phyloP scores from a whole-genome alignment of 2,888 invertebrate genomes.

The Leptopilina drosophilae region DNA sequence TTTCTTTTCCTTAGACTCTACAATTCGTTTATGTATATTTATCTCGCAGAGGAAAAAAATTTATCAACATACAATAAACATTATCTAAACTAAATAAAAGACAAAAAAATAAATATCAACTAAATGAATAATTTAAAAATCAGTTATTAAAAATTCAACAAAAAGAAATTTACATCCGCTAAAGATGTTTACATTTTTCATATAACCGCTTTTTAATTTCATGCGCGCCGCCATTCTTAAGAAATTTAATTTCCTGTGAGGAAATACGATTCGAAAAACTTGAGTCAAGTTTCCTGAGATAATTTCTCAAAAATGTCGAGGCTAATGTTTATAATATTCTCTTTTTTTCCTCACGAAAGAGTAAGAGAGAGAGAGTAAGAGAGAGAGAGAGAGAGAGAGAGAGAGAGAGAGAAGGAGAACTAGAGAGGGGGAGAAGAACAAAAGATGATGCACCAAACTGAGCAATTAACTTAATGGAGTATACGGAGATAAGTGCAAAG shows the following conservation, averaged over 20 bases:
- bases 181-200: neutral
- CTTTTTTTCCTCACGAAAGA: neutral
- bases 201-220: neutral
- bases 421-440: neutral
- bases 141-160: neutral
- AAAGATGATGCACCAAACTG: slow-evolving; percentile 21
- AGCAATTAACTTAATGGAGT: slow-evolving; percentile 39
- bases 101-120: too few species aligned
- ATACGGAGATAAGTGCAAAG: slow-evolving; percentile 29
- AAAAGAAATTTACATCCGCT: neutral
- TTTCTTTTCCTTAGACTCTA: too few species aligned
- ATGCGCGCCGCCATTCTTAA: neutral
- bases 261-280: neutral
- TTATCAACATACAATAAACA: too few species aligned
- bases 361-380: too few species aligned
- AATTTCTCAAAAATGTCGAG: neutral
- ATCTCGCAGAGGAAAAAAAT: too few species aligned
- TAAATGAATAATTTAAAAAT: too few species aligned
- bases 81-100: too few species aligned
- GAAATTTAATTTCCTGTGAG: slow-evolving; percentile 7
- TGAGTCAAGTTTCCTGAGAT: neutral
- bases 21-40: too few species aligned
- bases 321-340: neutral
- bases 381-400: too few species aligned
- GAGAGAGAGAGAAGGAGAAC: too few species aligned